Base-by-base conservation (phyloP, 2,888 invertebrate genomes). In the Melanostoma mellinum region DNA sequence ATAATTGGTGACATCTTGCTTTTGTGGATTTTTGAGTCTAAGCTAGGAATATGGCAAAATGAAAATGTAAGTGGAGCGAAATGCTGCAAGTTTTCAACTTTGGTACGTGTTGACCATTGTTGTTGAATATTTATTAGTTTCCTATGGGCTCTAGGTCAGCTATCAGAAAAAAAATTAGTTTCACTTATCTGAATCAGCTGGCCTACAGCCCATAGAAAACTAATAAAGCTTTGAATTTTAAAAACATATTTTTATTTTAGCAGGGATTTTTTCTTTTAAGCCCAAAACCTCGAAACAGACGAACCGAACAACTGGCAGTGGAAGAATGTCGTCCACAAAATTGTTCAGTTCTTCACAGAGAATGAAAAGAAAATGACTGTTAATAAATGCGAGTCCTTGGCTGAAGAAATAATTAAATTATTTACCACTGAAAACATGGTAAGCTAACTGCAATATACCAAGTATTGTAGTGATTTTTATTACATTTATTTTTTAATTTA, bases 311-410 rank as follows among this genome's bases (percentile, higher is more conserved):
- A 44, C 32, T 58, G 1, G 40, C 58, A 42, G 58, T 58, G 32
- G 42, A 58, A 58, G 6, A 40, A 3, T 58, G 58, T n/a, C n/a
- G 44, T 44, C 10, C 44, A 44, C 10, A 44, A 44, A 10, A 44
- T 44, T n/a, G 10, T 44, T 6, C 10, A 44, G 10, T 44, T 10
- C 10, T 44, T 44, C 5, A 44, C 10, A 44, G 44, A 44, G 10
- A 44, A 44, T 44, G 3, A n/a, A n/a, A 44, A 44, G 44, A 44
- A 44, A 44, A 44, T 44, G n/a, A 44, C n/a, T n/a, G 44, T 44
- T 3, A 44, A 44, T 3, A 44, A n/a, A 44, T n/a, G 44, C 10
- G 44, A 44, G 10, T 3, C 10, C 5, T 44, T 44, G 5, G 44
- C 44, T 10, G 44, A 44, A 10, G 44, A 44, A 44, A 44, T 44